Evolutionary conservation across 2,888 invertebrate genomes (phyloP).

Genomic region (Apeira syringaria): DNA sequence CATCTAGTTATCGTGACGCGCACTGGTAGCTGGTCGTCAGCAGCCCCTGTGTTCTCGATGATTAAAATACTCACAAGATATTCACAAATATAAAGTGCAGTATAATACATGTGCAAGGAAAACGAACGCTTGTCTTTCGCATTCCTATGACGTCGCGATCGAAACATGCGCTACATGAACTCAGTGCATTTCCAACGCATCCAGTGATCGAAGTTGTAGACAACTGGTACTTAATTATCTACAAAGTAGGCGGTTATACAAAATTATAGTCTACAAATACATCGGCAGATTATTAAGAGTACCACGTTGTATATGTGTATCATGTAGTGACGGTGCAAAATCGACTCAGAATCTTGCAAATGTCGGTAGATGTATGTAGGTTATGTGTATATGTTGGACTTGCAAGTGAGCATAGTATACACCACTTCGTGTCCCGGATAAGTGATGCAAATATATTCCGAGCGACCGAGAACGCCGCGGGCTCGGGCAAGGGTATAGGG

Average conservation of each 20-base stretch:
- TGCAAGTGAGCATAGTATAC: constrained; percentile 65
- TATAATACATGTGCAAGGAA: constrained; percentile 73
- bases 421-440: constrained; percentile 59
- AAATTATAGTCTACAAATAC: constrained; percentile 34
- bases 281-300: constrained; percentile 36
- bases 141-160: constrained; percentile 54
- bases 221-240: constrained; percentile 38
- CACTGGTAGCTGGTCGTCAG: constrained; percentile 75
- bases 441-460: constrained; percentile 46
- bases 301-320: constrained; percentile 56
- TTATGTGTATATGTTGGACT: constrained; percentile 60
- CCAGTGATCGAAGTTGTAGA: constrained; percentile 67
- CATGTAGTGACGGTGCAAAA: constrained; percentile 86
- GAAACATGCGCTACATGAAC: constrained; percentile 35
- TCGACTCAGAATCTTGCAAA: constrained; percentile 78
- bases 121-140: constrained; percentile 64
- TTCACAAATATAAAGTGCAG: constrained; percentile 56
- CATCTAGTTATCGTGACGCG: constrained; percentile 62
- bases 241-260: constrained; percentile 9
- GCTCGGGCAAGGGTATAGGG: constrained; percentile 55
- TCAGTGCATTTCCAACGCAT: constrained; percentile 38
- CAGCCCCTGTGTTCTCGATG: constrained; percentile 72
- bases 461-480: constrained; percentile 42
- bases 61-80: constrained; percentile 49
- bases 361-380: constrained; percentile 54